Evolutionary conservation across 2,888 invertebrate species (phyloP).

Genomic region (Epirrita christyi): DNA sequence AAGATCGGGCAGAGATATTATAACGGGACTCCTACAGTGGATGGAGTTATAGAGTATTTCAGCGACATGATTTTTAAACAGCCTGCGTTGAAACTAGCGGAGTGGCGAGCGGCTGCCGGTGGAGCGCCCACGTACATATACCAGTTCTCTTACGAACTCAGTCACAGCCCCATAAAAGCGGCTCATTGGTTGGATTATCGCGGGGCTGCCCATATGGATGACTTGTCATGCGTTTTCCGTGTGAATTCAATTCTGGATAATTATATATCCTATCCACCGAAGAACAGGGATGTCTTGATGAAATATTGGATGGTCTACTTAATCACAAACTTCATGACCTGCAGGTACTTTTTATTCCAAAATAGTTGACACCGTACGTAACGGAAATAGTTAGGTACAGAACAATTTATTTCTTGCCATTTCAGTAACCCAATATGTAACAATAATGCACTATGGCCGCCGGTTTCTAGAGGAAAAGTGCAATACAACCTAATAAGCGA

Average conservation of each 20-base stretch:
- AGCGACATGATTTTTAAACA: constrained; percentile 43
- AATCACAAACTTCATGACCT: constrained; percentile 35
- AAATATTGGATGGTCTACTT: constrained; percentile 38
- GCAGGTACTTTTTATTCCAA: constrained; percentile 6
- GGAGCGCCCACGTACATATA: constrained; percentile 70
- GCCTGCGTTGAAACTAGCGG: constrained; percentile 44
- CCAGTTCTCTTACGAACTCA: constrained; percentile 71
- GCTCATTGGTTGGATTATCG: constrained; percentile 47
- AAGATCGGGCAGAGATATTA: constrained; percentile 41
- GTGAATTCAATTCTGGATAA: constrained; percentile 41
- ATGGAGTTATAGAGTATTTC: constrained; percentile 33
- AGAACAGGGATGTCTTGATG: constrained; percentile 37
- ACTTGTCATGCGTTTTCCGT: constrained; percentile 70
- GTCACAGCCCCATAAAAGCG: constrained; percentile 63
- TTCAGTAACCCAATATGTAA: constrained; percentile 19
- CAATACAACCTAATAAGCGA: constrained; percentile 10
- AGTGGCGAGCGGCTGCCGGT: constrained; percentile 35
- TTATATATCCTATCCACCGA: constrained; percentile 22
- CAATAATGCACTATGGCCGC: constrained; percentile 12
- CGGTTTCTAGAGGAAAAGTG: constrained; percentile 6
- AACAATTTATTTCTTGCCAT: not conserved
- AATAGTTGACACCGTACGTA: too few relatives aligned
- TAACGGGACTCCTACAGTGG: constrained; percentile 32
- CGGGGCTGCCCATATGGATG: constrained; percentile 71
- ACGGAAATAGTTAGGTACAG: not conserved